Conservation (phyloP, 2,888 invertebrate genomes). For the Diadegma fenestrale region DNA sequence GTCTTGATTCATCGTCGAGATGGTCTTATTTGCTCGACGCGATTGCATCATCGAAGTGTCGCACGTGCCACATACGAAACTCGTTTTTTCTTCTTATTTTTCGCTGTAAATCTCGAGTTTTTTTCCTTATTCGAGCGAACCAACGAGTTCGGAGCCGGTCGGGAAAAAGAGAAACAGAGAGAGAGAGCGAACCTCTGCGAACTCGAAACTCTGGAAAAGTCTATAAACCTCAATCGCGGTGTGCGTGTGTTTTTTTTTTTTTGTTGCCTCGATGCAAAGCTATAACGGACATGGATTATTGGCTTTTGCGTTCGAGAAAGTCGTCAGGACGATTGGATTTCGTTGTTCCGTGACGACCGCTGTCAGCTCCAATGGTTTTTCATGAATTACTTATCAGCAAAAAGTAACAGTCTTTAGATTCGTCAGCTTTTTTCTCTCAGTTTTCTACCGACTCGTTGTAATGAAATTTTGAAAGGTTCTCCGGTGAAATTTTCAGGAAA, state of each 20-base stretch:
- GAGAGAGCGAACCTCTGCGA: constrained; percentile 26
- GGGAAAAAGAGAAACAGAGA: constrained; percentile 2
- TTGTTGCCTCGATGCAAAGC: constrained; percentile 1
- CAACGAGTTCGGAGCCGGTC: not conserved
- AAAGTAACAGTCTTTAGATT: not conserved
- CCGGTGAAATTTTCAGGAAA: not conserved
- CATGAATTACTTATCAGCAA: constrained; percentile 4
- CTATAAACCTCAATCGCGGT: not conserved
- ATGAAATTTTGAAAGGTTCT: not conserved
- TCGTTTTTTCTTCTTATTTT: constrained; percentile 15
- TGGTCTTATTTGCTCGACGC: constrained; percentile 24
- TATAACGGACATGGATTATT: constrained; percentile 4
- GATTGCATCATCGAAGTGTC: constrained; percentile 67
- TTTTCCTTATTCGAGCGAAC: constrained; percentile 8
- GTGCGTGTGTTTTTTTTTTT: not conserved
- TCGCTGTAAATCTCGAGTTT: not conserved
- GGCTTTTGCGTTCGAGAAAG: constrained; percentile 57
- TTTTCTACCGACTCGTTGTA: not conserved
- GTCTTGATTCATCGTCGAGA: not conserved
- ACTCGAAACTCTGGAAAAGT: constrained; percentile 47
- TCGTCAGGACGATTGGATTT: constrained; percentile 48
- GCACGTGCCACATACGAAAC: constrained; percentile 63
- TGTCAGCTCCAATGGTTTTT: constrained; percentile 3
- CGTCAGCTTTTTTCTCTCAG: not conserved
- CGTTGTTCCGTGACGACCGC: constrained; percentile 54